Evolutionary conservation across 2,797 vertebrate species (phyloP), one percentile per base, ranked within the genome.

Genomic region (Rhynchotus rufescens): DNA sequence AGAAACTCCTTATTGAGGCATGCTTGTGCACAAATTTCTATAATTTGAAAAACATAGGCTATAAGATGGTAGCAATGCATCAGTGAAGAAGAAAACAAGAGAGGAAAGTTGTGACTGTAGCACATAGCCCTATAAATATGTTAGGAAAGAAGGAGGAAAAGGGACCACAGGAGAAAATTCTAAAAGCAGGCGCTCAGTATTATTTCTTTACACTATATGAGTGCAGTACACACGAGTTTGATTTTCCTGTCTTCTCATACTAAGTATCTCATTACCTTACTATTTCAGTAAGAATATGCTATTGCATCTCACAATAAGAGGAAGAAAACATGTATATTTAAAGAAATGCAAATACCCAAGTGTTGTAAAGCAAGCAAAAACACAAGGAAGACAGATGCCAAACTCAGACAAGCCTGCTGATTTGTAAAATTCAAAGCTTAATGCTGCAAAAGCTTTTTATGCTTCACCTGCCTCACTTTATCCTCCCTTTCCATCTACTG

Each of bases 361-460:
- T 25, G 15, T 22, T 64, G 54, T 32, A 51, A 91, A 80, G 54
- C 21, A 80, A 0, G 2, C 1, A 26, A 78, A 44, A 2, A 69
- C 30, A 64, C 75, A 10, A 25, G 9, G 64, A 80, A 78, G 76
- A 73, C 66, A 93, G 66, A 69, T 49, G 77, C 25, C 78, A 85
- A 88, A 84, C 85, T 80, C 51, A 56, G 61, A 85, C 36, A 90
- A 90, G 68, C 51, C n/a, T 75, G 28, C 47, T 78, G 49, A 30
- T 69, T 92, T 73, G 61, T 64, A 73, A 86, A 93, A 83, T 32
- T 78, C 54, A 13, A 85, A 80, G 28, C 66, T 82, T 87, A 87
- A 77, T 4, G 12, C 32, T 88, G 20, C 68, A 82, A 76, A 95
- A 92, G 61, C 76, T 92, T 93, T 92, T 84, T 69, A 94, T 12